Evolutionary conservation across 2,888 invertebrate genomes (phyloP).

Genomic region (Phengaris alcon): DNA sequence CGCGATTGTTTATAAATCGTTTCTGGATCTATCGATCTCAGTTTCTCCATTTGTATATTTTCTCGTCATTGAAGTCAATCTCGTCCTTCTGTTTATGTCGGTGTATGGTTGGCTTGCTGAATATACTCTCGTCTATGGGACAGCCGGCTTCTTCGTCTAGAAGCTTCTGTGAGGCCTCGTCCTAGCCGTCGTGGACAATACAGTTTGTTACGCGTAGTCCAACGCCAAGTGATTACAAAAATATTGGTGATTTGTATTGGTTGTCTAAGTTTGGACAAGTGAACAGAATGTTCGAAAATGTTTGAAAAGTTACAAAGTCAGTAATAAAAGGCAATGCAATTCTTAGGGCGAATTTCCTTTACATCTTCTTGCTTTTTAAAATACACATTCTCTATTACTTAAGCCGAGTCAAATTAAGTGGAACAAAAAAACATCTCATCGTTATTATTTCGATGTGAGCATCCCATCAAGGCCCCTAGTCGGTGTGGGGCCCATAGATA

Average conservation of each 20-base stretch:
- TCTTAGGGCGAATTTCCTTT: no score
- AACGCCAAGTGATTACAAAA: conserved; percentile 77
- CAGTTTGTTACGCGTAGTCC: conserved; percentile 88
- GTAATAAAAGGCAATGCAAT: no score
- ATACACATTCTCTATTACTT: no score
- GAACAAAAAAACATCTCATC: no score
- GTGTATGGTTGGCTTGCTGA: conserved; percentile 75
- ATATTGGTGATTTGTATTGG: conserved; percentile 25
- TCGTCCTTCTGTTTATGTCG: conserved; percentile 63
- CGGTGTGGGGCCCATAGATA: no score
- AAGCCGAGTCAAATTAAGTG: no score
- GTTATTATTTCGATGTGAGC: no score
- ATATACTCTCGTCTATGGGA: conserved; percentile 83
- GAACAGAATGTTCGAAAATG: no score
- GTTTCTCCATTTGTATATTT: conserved; percentile 53
- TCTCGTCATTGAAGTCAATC: conserved; percentile 62
- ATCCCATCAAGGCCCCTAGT: no score
- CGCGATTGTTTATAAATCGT: conserved; percentile 51
- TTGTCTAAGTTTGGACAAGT: no score
- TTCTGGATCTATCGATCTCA: conserved; percentile 52
- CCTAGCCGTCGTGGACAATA: conserved; percentile 87
- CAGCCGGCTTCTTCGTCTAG: conserved; percentile 85
- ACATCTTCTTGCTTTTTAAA: no score
- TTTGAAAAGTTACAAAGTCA: no score
- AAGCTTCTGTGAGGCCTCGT: conserved; percentile 86